These are phyloP conservation scores for Onthophagus taurus DNA, from an alignment of 1,140 invertebrate species.

Conservation along the genomic window DNA sequence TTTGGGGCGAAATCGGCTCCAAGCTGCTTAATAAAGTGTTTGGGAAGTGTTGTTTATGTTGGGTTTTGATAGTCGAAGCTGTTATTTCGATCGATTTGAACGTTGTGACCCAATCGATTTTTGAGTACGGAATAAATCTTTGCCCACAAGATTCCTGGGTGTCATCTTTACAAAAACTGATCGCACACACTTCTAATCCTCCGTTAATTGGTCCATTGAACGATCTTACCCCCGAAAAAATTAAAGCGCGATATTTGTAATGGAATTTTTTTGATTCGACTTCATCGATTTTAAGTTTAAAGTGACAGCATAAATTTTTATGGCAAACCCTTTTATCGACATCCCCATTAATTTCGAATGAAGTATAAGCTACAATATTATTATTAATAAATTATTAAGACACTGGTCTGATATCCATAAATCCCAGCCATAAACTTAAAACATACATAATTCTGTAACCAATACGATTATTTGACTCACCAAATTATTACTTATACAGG, in stretches of 20 bases:
- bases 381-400: no score
- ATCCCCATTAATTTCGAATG: no score
- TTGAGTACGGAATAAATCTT: neutral
- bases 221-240: slow-evolving; percentile 40
- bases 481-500: no score
- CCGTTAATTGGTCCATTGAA: slow-evolving; percentile 33
- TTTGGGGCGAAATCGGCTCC: neutral
- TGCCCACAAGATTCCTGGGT: slow-evolving; percentile 36
- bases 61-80: neutral
- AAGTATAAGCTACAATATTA: no score
- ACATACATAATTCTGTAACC: no score
- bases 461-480: no score
- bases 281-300: no score
- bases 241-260: slow-evolving; percentile 38
- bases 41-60: neutral
- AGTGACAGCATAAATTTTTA: no score
- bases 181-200: slow-evolving; percentile 40
- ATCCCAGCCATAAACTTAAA: no score
- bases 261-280: no score
- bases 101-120: neutral
- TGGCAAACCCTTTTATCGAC: no score
- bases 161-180: slow-evolving; percentile 40
- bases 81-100: neutral
- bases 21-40: neutral
- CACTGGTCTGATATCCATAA: no score